These are phyloP conservation scores for Xestia xanthographa DNA, from an alignment of 2,888 invertebrate genomes.

Conservation along the genomic window DNA sequence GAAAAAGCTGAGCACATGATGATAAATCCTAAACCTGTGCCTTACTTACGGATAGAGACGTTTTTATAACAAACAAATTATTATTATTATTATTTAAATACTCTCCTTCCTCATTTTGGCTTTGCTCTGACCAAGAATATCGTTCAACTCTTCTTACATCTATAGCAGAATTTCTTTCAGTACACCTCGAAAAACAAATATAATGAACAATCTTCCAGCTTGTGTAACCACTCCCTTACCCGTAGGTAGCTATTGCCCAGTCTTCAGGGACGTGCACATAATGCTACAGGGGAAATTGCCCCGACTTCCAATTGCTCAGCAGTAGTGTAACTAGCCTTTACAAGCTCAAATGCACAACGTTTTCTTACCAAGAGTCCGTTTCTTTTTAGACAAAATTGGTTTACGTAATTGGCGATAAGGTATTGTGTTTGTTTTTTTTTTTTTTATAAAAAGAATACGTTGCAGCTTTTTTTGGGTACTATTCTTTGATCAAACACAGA, in stretches of 20 bases:
- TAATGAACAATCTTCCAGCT: conserved; percentile 16
- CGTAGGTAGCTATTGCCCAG: conserved; percentile 43
- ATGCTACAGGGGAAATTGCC: conserved; percentile 68
- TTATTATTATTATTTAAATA: too few species aligned
- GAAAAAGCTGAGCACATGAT: too few species aligned
- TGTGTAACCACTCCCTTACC: conserved; percentile 13
- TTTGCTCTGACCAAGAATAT: background rate
- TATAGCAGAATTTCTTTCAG: background rate
- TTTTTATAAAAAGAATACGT: background rate
- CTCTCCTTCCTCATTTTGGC: background rate
- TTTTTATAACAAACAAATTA: too few species aligned
- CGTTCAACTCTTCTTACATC: background rate
- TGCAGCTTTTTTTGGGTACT: background rate
- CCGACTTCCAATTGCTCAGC: conserved; percentile 59
- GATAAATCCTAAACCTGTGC: too few species aligned
- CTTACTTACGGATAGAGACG: background rate
- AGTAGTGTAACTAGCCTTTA: conserved; percentile 45
- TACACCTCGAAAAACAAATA: background rate
- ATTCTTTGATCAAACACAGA: background rate
- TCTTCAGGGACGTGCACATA: conserved; percentile 57
- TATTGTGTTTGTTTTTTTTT: background rate
- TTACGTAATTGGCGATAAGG: conserved; percentile 11
- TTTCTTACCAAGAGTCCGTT: conserved; percentile 31
- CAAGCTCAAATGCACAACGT: conserved; percentile 56
- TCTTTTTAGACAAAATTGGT: conserved; percentile 27